phyloP scores from a whole-genome alignment of 2,888 invertebrate species.

The Sarcophaga variegata region DNA sequence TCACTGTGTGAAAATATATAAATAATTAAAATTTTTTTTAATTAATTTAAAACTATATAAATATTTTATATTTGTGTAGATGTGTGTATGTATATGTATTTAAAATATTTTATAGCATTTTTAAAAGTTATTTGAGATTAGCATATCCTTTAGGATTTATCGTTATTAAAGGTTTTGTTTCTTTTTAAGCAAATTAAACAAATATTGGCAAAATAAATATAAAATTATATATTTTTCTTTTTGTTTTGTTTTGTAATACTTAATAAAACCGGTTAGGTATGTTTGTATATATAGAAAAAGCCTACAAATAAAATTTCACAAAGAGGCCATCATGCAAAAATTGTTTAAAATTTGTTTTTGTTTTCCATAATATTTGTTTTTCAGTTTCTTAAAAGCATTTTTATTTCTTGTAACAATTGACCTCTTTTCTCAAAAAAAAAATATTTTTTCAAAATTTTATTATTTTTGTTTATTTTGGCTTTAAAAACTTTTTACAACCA shows the following conservation, averaged over 20 bases:
- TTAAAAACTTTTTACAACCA: constrained; percentile 70
- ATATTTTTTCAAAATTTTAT: neutral
- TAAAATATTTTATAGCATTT: neutral
- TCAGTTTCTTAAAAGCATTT: constrained; percentile 18
- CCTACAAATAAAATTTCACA: constrained; percentile 54
- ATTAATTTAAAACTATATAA: constrained; percentile 47
- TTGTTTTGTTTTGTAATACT: constrained; percentile 7
- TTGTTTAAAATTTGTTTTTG: neutral
- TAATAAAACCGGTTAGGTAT: neutral
- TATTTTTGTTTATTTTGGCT: constrained; percentile 1
- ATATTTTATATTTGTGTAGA: constrained; percentile 5
- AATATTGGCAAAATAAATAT: no score
- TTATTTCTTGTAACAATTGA: constrained; percentile 48
- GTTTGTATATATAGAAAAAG: constrained; percentile 54
- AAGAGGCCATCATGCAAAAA: constrained; percentile 53
- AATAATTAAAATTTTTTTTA: constrained; percentile 9
- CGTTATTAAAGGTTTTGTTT: neutral
- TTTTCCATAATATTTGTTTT: constrained; percentile 22
- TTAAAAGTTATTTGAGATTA: constrained; percentile 17
- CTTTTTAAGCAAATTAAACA: constrained; percentile 5
- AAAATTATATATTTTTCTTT: no score
- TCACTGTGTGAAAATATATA: constrained; percentile 32
- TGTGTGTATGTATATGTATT: neutral
- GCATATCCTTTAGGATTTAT: neutral
- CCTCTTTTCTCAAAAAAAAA: constrained; percentile 1